Conservation (phyloP, 2,113 vertebrate genomes). For the Lipotes vexillifer region DNA sequence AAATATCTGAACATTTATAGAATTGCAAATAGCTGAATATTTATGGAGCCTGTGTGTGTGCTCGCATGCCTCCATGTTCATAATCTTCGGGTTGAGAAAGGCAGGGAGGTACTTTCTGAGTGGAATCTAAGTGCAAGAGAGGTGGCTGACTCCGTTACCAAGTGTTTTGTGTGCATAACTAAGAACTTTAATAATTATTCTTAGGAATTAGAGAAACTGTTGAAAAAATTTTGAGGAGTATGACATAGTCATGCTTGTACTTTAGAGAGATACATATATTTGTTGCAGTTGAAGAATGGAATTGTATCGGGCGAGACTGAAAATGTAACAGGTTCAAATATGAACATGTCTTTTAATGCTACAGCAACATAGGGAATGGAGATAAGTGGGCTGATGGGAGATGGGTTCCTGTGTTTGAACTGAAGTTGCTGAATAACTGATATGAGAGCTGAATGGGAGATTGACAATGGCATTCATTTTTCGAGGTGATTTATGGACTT, state of each 20-base stretch:
- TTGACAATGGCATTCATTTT: background rate
- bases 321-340: background rate
- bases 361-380: background rate
- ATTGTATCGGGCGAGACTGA: background rate
- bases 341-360: background rate
- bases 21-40: background rate
- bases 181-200: background rate
- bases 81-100: background rate
- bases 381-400: background rate
- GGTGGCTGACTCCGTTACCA: background rate
- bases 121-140: background rate
- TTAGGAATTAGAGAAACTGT: background rate
- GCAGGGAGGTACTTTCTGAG: background rate
- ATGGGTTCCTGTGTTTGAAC: background rate
- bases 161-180: background rate
- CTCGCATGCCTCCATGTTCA: background rate
- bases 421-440: background rate
- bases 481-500: background rate
- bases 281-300: background rate
- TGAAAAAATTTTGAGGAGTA: background rate
- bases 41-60: background rate
- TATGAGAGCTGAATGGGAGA: background rate
- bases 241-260: background rate
- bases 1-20: background rate
- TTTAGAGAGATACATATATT: background rate